Conservation (phyloP, 2,113 vertebrate species). For the Myrmecophaga tridactyla region DNA sequence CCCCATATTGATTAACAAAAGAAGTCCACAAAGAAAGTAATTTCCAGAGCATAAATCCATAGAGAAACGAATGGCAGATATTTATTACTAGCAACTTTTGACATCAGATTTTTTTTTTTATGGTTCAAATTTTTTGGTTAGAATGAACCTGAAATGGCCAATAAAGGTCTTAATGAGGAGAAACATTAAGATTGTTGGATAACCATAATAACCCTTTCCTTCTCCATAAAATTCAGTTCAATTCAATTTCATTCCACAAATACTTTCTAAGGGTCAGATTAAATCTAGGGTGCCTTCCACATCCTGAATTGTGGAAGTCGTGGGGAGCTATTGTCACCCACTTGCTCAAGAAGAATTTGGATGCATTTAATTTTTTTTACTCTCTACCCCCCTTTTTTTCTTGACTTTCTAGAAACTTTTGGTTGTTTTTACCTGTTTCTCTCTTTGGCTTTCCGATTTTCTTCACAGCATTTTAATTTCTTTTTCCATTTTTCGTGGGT, state of each 20-base stretch:
- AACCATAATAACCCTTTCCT: background rate
- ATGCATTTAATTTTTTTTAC: background rate
- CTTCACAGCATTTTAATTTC: background rate
- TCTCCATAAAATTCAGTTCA: conserved; percentile 24
- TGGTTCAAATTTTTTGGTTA: conserved; percentile 12
- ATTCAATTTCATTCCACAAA: background rate
- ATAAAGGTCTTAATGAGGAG: background rate
- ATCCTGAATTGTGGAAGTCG: background rate
- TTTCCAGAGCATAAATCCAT: conserved; percentile 1
- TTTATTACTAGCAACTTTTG: conserved; percentile 5
- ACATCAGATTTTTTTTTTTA: conserved; percentile 52
- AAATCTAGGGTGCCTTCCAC: background rate
- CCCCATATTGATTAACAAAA: conserved; percentile 39
- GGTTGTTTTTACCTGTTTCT: background rate
- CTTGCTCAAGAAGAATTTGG: background rate
- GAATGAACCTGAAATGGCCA: background rate
- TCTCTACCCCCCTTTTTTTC: background rate
- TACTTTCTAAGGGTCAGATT: background rate
- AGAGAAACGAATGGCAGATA: background rate
- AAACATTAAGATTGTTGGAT: background rate
- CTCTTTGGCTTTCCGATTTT: background rate
- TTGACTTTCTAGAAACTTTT: background rate
- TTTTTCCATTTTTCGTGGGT: background rate
- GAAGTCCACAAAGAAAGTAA: background rate
- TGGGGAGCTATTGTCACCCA: background rate